phyloP scores from a whole-genome alignment of 2,113 vertebrate genomes.

The Pseudorasbora parva region DNA sequence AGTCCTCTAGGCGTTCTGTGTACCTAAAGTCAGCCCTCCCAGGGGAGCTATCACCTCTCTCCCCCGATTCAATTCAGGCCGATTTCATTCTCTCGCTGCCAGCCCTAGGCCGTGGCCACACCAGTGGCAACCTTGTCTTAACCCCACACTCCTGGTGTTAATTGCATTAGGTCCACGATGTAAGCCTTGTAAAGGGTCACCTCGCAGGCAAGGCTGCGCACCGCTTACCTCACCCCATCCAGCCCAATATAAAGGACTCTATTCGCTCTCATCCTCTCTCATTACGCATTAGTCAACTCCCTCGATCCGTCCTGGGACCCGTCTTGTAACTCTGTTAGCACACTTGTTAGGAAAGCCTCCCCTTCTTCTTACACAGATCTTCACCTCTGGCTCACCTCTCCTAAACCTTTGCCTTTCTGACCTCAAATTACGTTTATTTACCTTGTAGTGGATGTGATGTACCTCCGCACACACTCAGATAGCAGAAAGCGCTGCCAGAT shows the following conservation, averaged over 20 bases:
- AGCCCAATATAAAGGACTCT: slow-evolving; percentile 83
- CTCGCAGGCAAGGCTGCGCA: slow-evolving; percentile 72
- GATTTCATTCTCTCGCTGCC: slow-evolving; percentile 71
- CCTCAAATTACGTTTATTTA: slow-evolving; percentile 71
- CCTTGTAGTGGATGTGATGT: slow-evolving; percentile 38
- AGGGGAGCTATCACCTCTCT: slow-evolving; percentile 65
- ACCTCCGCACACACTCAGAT: slow-evolving; percentile 40
- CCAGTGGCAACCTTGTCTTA: slow-evolving; percentile 80
- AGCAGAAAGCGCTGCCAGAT: slow-evolving; percentile 40
- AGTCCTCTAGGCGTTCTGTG: slow-evolving; percentile 45
- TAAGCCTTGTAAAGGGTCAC: slow-evolving; percentile 84
- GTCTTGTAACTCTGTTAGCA: slow-evolving; percentile 87
- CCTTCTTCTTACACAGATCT: slow-evolving; percentile 70
- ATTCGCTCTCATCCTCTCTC: slow-evolving; percentile 85
- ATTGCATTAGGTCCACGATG: slow-evolving; percentile 90
- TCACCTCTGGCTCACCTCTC: slow-evolving; percentile 84
- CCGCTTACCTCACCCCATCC: slow-evolving; percentile 67
- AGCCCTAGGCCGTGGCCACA: slow-evolving; percentile 83
- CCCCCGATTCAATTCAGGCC: slow-evolving; percentile 82
- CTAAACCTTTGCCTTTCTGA: slow-evolving; percentile 91
- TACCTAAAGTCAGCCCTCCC: slow-evolving; percentile 41
- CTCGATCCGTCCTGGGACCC: slow-evolving; percentile 66
- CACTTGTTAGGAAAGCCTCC: slow-evolving; percentile 73
- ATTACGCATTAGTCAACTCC: slow-evolving; percentile 91
- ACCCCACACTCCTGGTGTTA: slow-evolving; percentile 85